Evolutionary conservation across 2,888 invertebrate genomes (phyloP), one percentile per base, ranked within the genome.

Genomic region (Gryllus longicercus): DNA sequence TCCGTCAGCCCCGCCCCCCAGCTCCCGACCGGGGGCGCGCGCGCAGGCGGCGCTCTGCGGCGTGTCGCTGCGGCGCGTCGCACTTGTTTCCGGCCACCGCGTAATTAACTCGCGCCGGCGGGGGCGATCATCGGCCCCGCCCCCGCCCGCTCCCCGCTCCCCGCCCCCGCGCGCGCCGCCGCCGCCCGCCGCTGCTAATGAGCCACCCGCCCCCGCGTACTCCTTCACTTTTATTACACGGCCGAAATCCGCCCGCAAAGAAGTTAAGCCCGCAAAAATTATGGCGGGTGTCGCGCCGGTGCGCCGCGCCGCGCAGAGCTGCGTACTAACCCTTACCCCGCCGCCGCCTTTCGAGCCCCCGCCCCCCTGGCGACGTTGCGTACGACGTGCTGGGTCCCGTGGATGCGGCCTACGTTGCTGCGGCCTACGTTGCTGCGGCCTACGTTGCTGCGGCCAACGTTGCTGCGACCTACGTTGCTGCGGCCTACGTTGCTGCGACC

Each of bases 181-280:
- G n/a, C n/a, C n/a, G n/a, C n/a, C n/a, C n/a, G n/a, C n/a, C 63
- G 5, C 63, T 63, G 63, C 63, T 63, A 63, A 63, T 63, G 63
- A 63, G 63, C 63, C 63, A 14, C 14, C n/a, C 63, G n/a, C 63
- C 63, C 14, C n/a, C 63, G 63, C n/a, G 63, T 63, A 63, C 63
- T 63, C 63, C 63, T 63, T 63, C 63, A 63, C 63, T 63, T 63
- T 63, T 63, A 63, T 63, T 63, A 63, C 63, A 18, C 63, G 63
- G n/a, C 63, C 63, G n/a, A 63, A 63, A 63, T 63, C 63, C 63
- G 63, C 16, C 63, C 63, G 63, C 63, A 63, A 63, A 63, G 63
- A 63, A 63, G 63, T 63, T 63, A 63, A 63, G n/a, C 63, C 63
- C n/a, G 63, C 63, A 63, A 63, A 63, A 63, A 63, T 63, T 63